These are phyloP conservation scores for Atta colombica DNA, from an alignment of 1,140 invertebrate species.

Conservation along the genomic window DNA sequence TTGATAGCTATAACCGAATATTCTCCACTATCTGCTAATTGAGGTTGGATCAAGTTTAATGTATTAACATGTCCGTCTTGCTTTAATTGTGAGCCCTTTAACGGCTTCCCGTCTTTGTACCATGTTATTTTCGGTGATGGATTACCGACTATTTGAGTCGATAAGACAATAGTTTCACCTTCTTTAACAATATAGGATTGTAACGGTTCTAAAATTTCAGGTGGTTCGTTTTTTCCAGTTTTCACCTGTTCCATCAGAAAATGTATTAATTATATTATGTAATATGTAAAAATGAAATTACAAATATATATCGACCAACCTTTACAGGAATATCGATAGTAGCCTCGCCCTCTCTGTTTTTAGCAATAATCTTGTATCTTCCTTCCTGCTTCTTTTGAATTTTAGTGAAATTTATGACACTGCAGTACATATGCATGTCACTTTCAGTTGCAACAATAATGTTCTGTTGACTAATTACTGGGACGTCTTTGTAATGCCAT, in stretches of 20 bases:
- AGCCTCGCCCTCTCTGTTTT: slow-evolving; percentile 96
- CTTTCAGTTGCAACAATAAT: slow-evolving; percentile 92
- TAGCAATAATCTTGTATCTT: slow-evolving; percentile 94
- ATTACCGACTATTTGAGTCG: slow-evolving; percentile 93
- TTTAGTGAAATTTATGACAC: slow-evolving; percentile 92
- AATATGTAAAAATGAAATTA: background rate
- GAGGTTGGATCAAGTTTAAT: slow-evolving; percentile 90
- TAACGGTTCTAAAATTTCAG: slow-evolving; percentile 93
- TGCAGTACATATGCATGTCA: slow-evolving; percentile 96
- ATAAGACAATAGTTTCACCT: slow-evolving; percentile 92
- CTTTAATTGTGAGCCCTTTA: slow-evolving; percentile 88
- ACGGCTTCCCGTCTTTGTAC: slow-evolving; percentile 92
- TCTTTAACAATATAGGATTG: slow-evolving; percentile 91
- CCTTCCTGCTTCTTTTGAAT: slow-evolving; percentile 94
- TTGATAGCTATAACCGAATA: slow-evolving; percentile 94
- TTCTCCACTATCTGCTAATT: slow-evolving; percentile 90
- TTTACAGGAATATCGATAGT: slow-evolving; percentile 93
- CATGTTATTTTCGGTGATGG: slow-evolving; percentile 93
- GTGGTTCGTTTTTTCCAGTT: slow-evolving; percentile 92
- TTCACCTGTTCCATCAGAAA: slow-evolving; percentile 84
- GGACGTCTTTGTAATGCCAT: slow-evolving; percentile 93
- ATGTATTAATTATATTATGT: slow-evolving; percentile 14
- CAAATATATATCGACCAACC: slow-evolving; percentile 82
- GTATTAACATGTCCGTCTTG: slow-evolving; percentile 90
- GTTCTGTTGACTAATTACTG: slow-evolving; percentile 89